A percentile compares a stretch with the other conserved stretches of the same genome.
Conservation (phyloP, 2,888 invertebrate species). For the Eupithecia pulchellata region DNA sequence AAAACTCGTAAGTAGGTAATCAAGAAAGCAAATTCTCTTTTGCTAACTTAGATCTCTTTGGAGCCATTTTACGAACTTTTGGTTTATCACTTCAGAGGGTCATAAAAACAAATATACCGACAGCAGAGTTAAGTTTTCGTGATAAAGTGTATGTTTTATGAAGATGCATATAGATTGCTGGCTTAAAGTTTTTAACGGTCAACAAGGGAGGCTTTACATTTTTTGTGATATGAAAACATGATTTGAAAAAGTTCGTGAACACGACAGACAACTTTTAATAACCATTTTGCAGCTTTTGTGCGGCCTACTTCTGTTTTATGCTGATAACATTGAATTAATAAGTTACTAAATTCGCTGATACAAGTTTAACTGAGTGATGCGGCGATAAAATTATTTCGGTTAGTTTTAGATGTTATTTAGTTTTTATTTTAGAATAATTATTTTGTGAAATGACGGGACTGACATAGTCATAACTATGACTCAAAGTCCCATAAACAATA, state of each 20-base stretch:
- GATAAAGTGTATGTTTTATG: slow-evolving; percentile 44
- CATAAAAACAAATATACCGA: slow-evolving; percentile 46
- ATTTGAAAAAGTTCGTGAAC: background rate
- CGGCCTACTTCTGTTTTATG: background rate
- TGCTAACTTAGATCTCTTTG: slow-evolving; percentile 41
- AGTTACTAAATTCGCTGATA: background rate
- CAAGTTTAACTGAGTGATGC: no score
- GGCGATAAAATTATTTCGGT: no score
- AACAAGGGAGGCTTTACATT: slow-evolving; percentile 21
- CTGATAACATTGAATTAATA: background rate
- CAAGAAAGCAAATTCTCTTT: slow-evolving; percentile 33
- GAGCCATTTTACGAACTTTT: slow-evolving; percentile 44
- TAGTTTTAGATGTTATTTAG: no score
- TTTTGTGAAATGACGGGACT: no score
- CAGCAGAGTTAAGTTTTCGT: slow-evolving; percentile 41
- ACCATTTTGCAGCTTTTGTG: background rate
- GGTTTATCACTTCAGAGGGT: slow-evolving; percentile 44
- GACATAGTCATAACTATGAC: no score
- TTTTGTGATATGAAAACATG: background rate
- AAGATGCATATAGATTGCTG: slow-evolving; percentile 37
- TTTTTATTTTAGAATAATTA: no score
- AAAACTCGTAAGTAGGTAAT: slow-evolving; percentile 33
- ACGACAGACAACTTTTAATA: background rate
- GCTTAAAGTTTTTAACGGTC: slow-evolving; percentile 36
- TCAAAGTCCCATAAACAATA: no score